Percentiles rank a stretch among this genome's conserved stretches.
phyloP scores from a whole-genome alignment of 2,113 vertebrate genomes.

The Psittacara wagleri region DNA sequence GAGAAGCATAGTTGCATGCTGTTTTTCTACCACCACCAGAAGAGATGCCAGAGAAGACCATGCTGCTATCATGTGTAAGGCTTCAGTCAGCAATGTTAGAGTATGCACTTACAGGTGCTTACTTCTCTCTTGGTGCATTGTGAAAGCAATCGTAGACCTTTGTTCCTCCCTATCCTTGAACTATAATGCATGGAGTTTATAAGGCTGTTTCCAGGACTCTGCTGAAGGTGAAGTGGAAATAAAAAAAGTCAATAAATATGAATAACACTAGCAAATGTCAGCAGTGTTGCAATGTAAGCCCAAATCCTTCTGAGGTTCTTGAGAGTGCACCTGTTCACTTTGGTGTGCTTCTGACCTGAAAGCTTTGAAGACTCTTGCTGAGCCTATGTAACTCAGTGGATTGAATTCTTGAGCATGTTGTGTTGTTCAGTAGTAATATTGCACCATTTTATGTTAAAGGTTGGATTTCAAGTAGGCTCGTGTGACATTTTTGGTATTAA shows the following conservation, averaged over 20 bases:
- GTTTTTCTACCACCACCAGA: background rate
- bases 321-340: rapidly evolving
- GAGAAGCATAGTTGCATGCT: background rate
- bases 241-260: background rate
- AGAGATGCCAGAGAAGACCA: background rate
- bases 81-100: background rate
- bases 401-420: background rate
- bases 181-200: background rate
- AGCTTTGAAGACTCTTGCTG: background rate
- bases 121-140: background rate
- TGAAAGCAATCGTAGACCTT: background rate
- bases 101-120: background rate
- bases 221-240: background rate
- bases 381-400: background rate
- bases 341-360: background rate
- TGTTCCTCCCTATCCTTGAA: background rate
- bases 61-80: background rate
- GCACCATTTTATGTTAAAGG: background rate
- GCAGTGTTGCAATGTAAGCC: background rate
- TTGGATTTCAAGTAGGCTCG: background rate
- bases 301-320: background rate
- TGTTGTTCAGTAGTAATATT: background rate
- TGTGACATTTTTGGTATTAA: background rate
- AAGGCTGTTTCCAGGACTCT: background rate
- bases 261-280: background rate